Percentiles rank a stretch among this genome's conserved stretches.
These are phyloP conservation scores for Pica pica DNA, from an alignment of 2,113 vertebrate genomes.

Conservation along the genomic window DNA sequence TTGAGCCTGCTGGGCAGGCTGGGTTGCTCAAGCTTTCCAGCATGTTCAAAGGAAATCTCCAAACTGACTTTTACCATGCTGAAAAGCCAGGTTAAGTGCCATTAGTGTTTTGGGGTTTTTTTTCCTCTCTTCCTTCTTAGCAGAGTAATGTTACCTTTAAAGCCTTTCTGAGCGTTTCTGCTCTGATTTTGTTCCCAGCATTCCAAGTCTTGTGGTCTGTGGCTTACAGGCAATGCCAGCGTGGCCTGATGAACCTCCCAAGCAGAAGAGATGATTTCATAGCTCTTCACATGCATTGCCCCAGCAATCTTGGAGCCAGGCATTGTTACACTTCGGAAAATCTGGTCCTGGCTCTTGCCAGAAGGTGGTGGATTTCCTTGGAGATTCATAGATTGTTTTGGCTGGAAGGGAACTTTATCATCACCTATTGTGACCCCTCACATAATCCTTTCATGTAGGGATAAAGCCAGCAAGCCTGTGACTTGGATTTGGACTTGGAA, in stretches of 20 bases:
- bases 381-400: conserved; percentile 4
- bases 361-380: conserved; percentile 2
- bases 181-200: background rate
- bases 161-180: background rate
- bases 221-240: background rate
- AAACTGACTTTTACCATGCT: background rate
- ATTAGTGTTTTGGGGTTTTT: background rate
- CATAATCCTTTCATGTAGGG: background rate
- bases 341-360: background rate
- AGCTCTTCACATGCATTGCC: background rate
- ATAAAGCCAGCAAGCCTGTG: background rate
- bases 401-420: conserved; percentile 23
- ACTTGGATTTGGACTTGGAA: background rate
- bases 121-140: background rate
- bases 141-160: background rate
- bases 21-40: background rate
- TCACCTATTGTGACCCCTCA: conserved; percentile 9
- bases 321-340: background rate
- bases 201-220: conserved; percentile 7
- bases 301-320: background rate
- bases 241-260: background rate
- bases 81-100: background rate
- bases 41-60: background rate
- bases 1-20: background rate
- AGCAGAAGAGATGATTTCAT: conserved; percentile 31